Evolutionary conservation across 1,140 invertebrate species (phyloP).

Genomic region (Drosophila gunungcola): DNA sequence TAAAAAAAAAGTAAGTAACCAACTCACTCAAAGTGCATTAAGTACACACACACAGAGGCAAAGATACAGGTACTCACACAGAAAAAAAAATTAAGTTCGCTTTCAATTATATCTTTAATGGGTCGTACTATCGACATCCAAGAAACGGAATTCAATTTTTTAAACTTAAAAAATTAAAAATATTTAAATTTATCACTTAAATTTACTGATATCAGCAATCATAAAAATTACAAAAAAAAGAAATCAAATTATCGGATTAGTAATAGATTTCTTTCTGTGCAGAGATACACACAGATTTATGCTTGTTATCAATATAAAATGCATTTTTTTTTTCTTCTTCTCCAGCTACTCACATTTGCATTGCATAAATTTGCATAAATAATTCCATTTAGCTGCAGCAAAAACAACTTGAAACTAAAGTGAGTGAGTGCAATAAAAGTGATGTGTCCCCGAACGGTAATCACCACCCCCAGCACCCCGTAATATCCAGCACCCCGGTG

Average conservation of each 20-base stretch:
- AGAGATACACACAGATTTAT: constrained; percentile 43
- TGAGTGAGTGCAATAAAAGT: constrained; percentile 53
- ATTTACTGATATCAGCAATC: too few species aligned
- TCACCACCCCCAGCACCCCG: constrained; percentile 5
- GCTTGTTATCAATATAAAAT: constrained; percentile 73
- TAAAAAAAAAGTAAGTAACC: constrained; percentile 31
- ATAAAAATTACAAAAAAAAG: too few species aligned
- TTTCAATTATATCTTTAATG: too few species aligned
- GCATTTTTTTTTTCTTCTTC: constrained; percentile 27
- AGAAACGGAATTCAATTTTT: too few species aligned
- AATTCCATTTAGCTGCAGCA: constrained; percentile 56
- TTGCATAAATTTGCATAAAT: constrained; percentile 80
- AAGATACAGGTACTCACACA: constrained; percentile 12
- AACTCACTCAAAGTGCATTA: constrained; percentile 49
- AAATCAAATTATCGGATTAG: too few species aligned
- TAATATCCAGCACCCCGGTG: constrained; percentile 1
- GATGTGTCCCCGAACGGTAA: constrained; percentile 37
- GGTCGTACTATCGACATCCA: too few species aligned
- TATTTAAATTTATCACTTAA: too few species aligned
- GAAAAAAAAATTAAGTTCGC: background rate
- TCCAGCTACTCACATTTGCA: constrained; percentile 33
- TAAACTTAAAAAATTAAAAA: too few species aligned
- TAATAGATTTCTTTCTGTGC: background rate
- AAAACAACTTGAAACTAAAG: constrained; percentile 47
- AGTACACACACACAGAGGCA: constrained; percentile 7